Evolutionary conservation across 1,140 invertebrate species (phyloP).

Genomic region (Diachasma alloeum): DNA sequence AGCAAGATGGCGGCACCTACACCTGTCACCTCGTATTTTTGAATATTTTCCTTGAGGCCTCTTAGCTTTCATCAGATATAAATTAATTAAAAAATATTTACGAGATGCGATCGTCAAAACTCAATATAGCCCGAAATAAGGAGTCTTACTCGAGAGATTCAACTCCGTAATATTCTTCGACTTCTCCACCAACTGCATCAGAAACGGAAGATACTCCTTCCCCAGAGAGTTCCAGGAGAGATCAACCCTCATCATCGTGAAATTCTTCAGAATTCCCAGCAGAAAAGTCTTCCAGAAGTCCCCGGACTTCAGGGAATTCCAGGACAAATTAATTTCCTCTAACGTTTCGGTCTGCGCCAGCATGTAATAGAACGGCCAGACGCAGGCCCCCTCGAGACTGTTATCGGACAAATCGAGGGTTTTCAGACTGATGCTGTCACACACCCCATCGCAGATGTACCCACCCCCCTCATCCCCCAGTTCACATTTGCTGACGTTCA

Average conservation of each 20-base stretch:
- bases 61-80: too few relatives aligned
- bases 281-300: constrained; percentile 49
- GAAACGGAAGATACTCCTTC: constrained; percentile 32
- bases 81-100: background rate
- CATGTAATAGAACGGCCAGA: constrained; percentile 40
- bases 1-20: too few relatives aligned
- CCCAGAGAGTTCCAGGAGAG: constrained; percentile 59
- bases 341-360: constrained; percentile 47
- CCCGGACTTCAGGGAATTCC: constrained; percentile 55
- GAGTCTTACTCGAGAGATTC: constrained; percentile 45
- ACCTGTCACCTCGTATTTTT: too few relatives aligned
- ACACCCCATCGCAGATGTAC: constrained; percentile 46
- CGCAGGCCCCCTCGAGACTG: constrained; percentile 47
- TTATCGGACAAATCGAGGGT: constrained; percentile 59
- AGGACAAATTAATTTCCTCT: constrained; percentile 59
- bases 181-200: constrained; percentile 39
- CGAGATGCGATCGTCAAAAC: too few relatives aligned
- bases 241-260: constrained; percentile 45
- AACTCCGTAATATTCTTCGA: constrained; percentile 38
- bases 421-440: constrained; percentile 40
- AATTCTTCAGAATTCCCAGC: constrained; percentile 44
- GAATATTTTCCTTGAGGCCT: too few relatives aligned
- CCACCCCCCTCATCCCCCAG: constrained; percentile 58
- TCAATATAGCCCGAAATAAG: background rate
- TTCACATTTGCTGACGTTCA: constrained; percentile 61